phyloP scores from a whole-genome alignment of 1,140 invertebrate genomes.

The Bradynema listronoti region DNA sequence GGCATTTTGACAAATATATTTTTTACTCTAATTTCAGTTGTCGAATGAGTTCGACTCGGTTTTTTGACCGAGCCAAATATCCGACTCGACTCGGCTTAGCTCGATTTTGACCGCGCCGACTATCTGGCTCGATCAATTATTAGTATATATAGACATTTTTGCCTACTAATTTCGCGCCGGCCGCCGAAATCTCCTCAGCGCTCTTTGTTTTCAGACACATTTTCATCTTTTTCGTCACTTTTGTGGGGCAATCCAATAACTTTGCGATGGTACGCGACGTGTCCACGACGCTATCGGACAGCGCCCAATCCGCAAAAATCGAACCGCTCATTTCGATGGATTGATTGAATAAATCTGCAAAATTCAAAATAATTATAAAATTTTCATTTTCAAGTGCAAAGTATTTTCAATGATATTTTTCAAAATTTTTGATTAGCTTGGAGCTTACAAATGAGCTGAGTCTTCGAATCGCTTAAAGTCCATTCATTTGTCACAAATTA shows the following conservation, averaged over 20 bases:
- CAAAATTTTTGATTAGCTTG: too few species aligned
- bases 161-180: slow-evolving; percentile 14
- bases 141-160: too few species aligned
- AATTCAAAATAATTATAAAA: too few species aligned
- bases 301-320: slow-evolving; percentile 40
- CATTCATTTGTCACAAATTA: too few species aligned
- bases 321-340: slow-evolving; percentile 48
- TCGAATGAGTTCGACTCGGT: too few species aligned
- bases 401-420: too few species aligned
- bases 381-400: too few species aligned
- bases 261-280: slow-evolving; percentile 25
- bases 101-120: too few species aligned
- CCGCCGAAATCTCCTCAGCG: slow-evolving; percentile 24
- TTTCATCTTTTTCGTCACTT: slow-evolving; percentile 21
- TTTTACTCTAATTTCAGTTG: background rate
- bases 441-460: too few species aligned
- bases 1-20: background rate
- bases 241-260: slow-evolving; percentile 14
- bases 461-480: too few species aligned
- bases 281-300: slow-evolving; percentile 30
- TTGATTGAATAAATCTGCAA: slow-evolving; percentile 43
- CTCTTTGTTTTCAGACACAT: slow-evolving; percentile 25
- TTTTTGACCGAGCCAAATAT: too few species aligned
- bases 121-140: too few species aligned
- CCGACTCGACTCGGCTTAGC: background rate